Evolutionary conservation across 2,797 vertebrate genomes (phyloP).

Genomic region (Pangasius krempfi): DNA sequence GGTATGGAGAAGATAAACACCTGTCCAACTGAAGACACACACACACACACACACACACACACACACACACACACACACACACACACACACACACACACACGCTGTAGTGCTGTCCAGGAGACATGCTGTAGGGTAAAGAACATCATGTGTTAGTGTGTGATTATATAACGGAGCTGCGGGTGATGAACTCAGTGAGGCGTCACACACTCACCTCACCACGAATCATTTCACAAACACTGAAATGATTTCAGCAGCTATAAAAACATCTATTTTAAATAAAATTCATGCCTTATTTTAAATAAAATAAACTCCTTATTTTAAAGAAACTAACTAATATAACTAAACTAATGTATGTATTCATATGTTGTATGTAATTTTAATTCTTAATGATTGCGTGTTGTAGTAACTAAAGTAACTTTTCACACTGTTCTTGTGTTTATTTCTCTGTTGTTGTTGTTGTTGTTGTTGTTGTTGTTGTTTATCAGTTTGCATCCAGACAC

Average conservation of each 20-base stretch:
- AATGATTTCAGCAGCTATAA: neutral
- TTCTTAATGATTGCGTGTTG: too few species aligned
- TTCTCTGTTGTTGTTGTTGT: neutral
- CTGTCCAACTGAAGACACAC: neutral
- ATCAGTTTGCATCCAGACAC: neutral
- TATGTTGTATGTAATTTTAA: too few species aligned
- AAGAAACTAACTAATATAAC: too few species aligned
- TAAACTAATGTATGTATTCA: too few species aligned
- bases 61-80: neutral
- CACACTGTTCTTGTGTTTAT: neutral
- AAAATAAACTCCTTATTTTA: too few species aligned
- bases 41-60: neutral
- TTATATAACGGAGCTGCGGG: slow-evolving; percentile 16
- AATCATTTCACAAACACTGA: neutral
- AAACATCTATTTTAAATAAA: neutral
- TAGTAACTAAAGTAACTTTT: neutral
- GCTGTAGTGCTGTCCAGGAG: neutral
- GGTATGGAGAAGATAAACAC: neutral
- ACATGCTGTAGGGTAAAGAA: slow-evolving; percentile 5
- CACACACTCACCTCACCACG: neutral
- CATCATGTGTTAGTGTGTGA: neutral
- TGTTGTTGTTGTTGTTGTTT: neutral
- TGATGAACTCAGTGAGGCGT: neutral
- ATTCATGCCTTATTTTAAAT: too few species aligned
- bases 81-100: neutral